Evolutionary conservation across 2,113 vertebrate species (phyloP), one percentile per base, ranked within the genome.

Genomic region (Ammodytes marinus): DNA sequence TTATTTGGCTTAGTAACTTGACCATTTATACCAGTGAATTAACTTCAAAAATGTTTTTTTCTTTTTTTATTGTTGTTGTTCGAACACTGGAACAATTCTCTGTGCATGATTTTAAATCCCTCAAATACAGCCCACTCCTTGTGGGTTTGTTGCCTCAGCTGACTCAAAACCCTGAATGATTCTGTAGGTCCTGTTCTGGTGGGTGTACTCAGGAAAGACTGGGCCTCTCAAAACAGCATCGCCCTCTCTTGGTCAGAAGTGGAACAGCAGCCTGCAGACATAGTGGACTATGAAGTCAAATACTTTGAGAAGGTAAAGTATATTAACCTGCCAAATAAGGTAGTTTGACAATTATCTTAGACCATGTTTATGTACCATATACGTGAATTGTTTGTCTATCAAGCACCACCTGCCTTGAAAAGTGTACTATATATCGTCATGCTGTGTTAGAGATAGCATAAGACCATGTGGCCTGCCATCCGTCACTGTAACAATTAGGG

Each of bases 281-380:
- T 99, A 88, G 93, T 99, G 94, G 98, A 99, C 94, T 99, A 99
- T 92, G 98, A 99, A 95, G 97, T 99, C 93, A 99, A 99, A 95
- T 99, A 99, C 94, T 99, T 97, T 94, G 98, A 99, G 92, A 99
- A 98, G 97, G 98, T 99, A 70, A 60, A 39, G 5, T 5, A 5
- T 68, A 35, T 69, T 45, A 52, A 15, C 8, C 6, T 9, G 52
- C 1, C 27, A 14, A 61, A 74, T 11, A 54, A 27, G 13, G 14
- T 2, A 37, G 39, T 13, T 69, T 13, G 13, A 42, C 0, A 59
- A 1, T 7, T 37, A 47, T 45, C 40, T 43, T 42, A 1, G 43
- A 52, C 17, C 1, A 53, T 65, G 27, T 57, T 54, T 45, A 54
- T 66, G 4, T 13, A 45, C 6, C 8, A 39, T 9, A 35, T 74